Evolutionary conservation across 2,888 invertebrate genomes (phyloP).

Genomic region (Falcaria lacertinaria): DNA sequence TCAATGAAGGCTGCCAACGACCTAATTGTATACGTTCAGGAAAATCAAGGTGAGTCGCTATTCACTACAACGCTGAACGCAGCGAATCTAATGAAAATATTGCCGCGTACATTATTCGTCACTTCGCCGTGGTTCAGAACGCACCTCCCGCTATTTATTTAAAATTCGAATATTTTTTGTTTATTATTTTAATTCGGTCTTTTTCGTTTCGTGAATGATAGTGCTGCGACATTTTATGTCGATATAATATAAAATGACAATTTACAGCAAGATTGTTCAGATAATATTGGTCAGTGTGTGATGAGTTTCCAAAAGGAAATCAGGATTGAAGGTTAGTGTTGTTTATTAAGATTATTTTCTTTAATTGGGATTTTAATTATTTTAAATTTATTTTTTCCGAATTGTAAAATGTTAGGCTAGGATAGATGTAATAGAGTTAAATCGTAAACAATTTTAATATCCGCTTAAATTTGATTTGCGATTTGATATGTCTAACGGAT

Average conservation of each 20-base stretch:
- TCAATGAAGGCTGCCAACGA: slow-evolving; percentile 7
- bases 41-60: slow-evolving; percentile 62
- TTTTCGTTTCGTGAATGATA: slow-evolving; percentile 7
- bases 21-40: slow-evolving; percentile 20
- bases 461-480: too few species aligned
- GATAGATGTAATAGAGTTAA: too few species aligned
- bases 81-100: slow-evolving; percentile 39
- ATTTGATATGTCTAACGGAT: too few species aligned
- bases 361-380: too few species aligned
- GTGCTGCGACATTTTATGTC: slow-evolving; percentile 21
- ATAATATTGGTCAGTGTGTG: slow-evolving; percentile 72
- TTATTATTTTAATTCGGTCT: slow-evolving; percentile 1
- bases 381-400: too few species aligned
- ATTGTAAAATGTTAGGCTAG: too few species aligned
- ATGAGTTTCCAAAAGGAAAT: slow-evolving; percentile 27
- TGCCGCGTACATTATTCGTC: slow-evolving; percentile 40
- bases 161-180: slow-evolving; percentile 16
- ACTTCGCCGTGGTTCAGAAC: slow-evolving; percentile 42
- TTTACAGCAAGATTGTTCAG: slow-evolving; percentile 75
- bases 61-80: slow-evolving; percentile 18
- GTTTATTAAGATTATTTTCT: neutral
- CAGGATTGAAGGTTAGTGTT: slow-evolving; percentile 29
- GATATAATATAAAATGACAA: slow-evolving; percentile 53
- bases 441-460: too few species aligned
- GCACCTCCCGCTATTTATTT: slow-evolving; percentile 27